These are phyloP conservation scores for Pogona vitticeps DNA, from an alignment of 2,113 vertebrate genomes.

Conservation along the genomic window DNA sequence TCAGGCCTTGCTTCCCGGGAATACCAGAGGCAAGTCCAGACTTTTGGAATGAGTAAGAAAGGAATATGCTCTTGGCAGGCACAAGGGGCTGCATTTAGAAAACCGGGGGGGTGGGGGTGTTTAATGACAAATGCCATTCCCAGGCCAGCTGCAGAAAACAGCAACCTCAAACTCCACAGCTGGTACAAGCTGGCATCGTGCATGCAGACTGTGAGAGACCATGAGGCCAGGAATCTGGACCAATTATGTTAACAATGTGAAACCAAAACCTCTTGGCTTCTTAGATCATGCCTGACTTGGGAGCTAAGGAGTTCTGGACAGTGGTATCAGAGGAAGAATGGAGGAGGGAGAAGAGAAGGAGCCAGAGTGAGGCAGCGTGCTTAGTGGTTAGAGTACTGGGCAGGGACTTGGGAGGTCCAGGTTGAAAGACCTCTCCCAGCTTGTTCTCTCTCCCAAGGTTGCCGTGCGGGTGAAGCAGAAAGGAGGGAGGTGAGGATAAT, in stretches of 20 bases:
- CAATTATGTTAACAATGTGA: not conserved
- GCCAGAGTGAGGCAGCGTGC: not conserved
- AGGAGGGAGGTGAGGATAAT: no score
- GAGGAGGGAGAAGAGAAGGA: not conserved
- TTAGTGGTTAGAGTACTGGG: no score
- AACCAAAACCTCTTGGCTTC: not conserved
- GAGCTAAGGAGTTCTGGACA: not conserved
- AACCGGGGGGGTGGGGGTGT: not conserved
- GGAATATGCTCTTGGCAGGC: not conserved
- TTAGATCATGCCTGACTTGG: not conserved
- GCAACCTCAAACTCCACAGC: not conserved
- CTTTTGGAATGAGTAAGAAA: not conserved
- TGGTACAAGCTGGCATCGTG: not conserved
- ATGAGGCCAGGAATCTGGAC: not conserved
- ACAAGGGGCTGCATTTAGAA: not conserved
- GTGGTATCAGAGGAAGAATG: not conserved
- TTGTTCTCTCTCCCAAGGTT: no score
- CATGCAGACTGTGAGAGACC: not conserved
- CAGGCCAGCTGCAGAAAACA: not conserved
- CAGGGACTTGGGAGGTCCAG: not conserved
- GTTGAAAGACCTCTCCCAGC: no score
- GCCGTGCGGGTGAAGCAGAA: no score
- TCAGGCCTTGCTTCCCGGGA: not conserved
- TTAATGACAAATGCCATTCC: not conserved
- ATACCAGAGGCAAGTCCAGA: not conserved